Base-by-base conservation (phyloP, 2,888 invertebrate genomes). In the Chymomyza amoena region DNA sequence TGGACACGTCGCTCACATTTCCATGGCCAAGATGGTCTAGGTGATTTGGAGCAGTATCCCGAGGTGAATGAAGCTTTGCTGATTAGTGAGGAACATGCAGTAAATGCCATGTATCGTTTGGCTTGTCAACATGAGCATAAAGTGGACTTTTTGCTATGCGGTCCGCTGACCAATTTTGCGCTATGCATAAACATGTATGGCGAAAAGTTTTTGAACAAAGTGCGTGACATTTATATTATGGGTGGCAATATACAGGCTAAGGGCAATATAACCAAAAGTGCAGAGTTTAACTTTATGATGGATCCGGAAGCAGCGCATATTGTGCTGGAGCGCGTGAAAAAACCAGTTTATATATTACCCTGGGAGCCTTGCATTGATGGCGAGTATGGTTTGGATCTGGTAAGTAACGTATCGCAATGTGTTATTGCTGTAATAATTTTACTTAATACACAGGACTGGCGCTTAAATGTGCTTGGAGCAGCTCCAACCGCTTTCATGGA, bases 111-210 rank as follows among this genome's bases (percentile, higher is more conserved):
- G 61, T 91, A 94, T 64, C 92, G 93, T 69, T 89, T 95, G 65
- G 93, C 94, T 6, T 93, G 93, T 66, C 91, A 87, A 79, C 68
- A 93, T 92, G 89, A 93, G 90, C 93, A 93, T 61, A 89, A 94
- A 81, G 91, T 95, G 25, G 93, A 93, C 1, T 89, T 95, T 20
- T 91, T 95, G 13, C 93, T 95, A 50, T 89, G 96, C 36, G 97
- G 95, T 3, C 94, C 97, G 0, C 89, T 97, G 50, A 97, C 97
- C 1, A 97, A 97, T 84, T 92, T 96, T 59, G 97, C 96, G 0
- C 87, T 96, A 72, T 94, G 96, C 3, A 92, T 95, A 1, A 94
- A 94, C 87, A 87, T 96, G 74, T 95, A 95, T 80, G 86, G 85
- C 4, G 76, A 80, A 4, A 89, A 92, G 0, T 94, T 97, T 84